Base-by-base conservation (phyloP, 2,797 vertebrate genomes). In the Hephaestus fuliginosus region DNA sequence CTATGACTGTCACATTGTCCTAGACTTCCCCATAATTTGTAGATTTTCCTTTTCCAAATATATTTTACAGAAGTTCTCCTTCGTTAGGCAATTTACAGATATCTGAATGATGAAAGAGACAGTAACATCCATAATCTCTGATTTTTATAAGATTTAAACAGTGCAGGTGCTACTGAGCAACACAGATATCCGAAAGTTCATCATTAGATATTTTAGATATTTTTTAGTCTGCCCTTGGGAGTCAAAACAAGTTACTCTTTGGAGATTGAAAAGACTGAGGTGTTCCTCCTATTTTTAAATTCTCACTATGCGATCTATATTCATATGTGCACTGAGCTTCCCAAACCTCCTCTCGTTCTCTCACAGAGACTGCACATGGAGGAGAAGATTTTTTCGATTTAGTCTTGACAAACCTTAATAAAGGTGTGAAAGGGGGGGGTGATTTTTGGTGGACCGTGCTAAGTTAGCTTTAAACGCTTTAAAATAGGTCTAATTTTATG, bases 211-310 rank as follows among this genome's bases (percentile, higher is more conserved):
- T 25, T 25, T 57, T 39, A 68, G 17, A 65, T 66, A 60, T 75
- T 44, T 81, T 60, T 53, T 20, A 66, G 43, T 74, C 7, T 51
- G 22, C 30, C 73, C 49, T 66, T 85, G 70, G 82, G 72, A 81
- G 25, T 64, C 17, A 36, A 17, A 75, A 61, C 11, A 68, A 76
- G 62, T 33, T 48, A 30, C 67, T 72, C 65, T 25, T 70, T 51
- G 55, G 62, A 70, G 77, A 82, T 41, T 79, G 75, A 82, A 81
- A 69, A 64, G 58, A 76, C 74, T 36, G 62, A 66, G 48, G 39
- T 68, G 58, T 75, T 74, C 41, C 61, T 73, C 69, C 71, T 79
- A 57, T 86, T 88, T 89, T 84, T 77, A 79, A 51, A 81, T 72
- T 74, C 11, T 48, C 9, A 17, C 36, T 39, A 46, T 5, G 30